Conservation (phyloP, 2,888 invertebrate genomes). For the Nomada fabriciana region DNA sequence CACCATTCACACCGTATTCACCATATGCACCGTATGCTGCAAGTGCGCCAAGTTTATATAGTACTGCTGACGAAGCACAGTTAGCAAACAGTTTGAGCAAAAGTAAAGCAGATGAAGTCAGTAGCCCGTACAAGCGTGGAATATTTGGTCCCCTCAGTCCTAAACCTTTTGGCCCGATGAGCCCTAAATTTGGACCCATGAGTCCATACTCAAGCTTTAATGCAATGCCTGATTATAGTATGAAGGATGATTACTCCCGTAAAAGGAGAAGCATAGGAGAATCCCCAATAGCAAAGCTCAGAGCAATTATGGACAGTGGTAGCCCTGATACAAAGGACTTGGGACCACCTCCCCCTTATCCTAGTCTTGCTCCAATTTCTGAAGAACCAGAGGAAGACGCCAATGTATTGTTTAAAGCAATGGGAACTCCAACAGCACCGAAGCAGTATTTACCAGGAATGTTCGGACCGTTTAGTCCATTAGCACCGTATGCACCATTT, state of each 20-base stretch:
- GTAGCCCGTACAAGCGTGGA: conserved; percentile 64
- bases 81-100: conserved; percentile 13
- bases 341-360: conserved; percentile 74
- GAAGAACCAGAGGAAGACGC: conserved; percentile 72
- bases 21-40: conserved; percentile 44
- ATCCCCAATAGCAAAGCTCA: conserved; percentile 20
- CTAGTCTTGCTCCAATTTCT: conserved; percentile 71
- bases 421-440: conserved; percentile 45
- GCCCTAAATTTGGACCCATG: conserved; percentile 49
- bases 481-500: conserved; percentile 70
- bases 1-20: too few species aligned
- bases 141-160: conserved; percentile 67
- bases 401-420: conserved; percentile 15
- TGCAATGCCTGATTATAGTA: conserved; percentile 32
- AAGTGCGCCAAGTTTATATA: conserved; percentile 29
- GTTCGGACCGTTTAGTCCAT: conserved; percentile 73
- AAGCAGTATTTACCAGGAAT: conserved; percentile 75
- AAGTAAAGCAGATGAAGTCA: conserved; percentile 25
- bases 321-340: conserved; percentile 49
- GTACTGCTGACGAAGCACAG: conserved; percentile 9
- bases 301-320: conserved; percentile 34
- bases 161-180: conserved; percentile 38
- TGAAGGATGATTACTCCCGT: conserved; percentile 33
- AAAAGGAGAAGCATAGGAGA: conserved; percentile 57
- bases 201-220: conserved; percentile 38